A percentile compares a stretch with the other conserved stretches of the same genome.
phyloP scores from a whole-genome alignment of 2,113 vertebrate genomes.

The mouse (Mus musculus) region GRCm39 chr7:77388001-77388500 shows the following conservation, averaged over 20 bases:
- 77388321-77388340: neutral
- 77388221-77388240: neutral
- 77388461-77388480: no score
- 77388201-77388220: neutral
- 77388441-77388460: neutral
- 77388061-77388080: neutral
- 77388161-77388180: no score
- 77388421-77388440: neutral
- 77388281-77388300: neutral
- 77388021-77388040: neutral
- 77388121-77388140: neutral
- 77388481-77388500: no score
- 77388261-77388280: neutral
- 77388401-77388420: neutral
- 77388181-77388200: neutral
- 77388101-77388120: neutral
- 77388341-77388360: no score
- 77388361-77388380: neutral
- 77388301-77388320: neutral
- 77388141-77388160: neutral
- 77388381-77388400: neutral
- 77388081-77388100: neutral
- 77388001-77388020: neutral
- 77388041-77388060: conserved; percentile 18
- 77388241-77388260: neutral